A percentile compares a stretch with the other conserved stretches of the same genome.
These are phyloP conservation scores for Bombus ignitus DNA, from an alignment of 1,140 invertebrate species.

Conservation along the genomic window DNA sequence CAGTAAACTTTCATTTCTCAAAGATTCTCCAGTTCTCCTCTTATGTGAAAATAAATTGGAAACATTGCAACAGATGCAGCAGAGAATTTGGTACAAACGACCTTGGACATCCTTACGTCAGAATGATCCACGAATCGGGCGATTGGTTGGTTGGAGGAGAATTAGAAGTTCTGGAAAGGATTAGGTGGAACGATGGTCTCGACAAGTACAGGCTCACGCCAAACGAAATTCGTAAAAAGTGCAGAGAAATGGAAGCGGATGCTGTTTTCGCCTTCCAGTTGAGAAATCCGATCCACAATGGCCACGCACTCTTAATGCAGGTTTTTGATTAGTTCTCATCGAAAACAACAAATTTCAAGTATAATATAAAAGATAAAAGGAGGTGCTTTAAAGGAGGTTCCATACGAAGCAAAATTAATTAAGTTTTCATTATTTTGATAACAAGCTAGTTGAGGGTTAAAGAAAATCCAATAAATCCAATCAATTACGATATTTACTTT, in stretches of 20 bases:
- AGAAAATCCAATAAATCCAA: no score
- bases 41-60: neutral
- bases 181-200: conserved; percentile 97
- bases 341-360: no score
- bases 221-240: conserved; percentile 92
- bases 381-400: no score
- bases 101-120: conserved; percentile 94
- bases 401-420: no score
- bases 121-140: conserved; percentile 95
- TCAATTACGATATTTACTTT: no score
- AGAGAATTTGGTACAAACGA: conserved; percentile 97
- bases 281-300: conserved; percentile 99
- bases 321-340: conserved; percentile 67
- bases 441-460: no score
- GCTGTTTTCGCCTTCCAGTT: conserved; percentile 99
- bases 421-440: no score
- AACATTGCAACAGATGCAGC: conserved; percentile 82
- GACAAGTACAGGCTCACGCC: conserved; percentile 97
- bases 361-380: no score
- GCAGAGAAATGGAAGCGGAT: conserved; percentile 94
- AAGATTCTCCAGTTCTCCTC: no score
- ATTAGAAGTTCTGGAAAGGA: conserved; percentile 94
- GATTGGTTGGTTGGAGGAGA: conserved; percentile 98
- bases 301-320: conserved; percentile 98
- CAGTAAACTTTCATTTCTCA: neutral